Evolutionary conservation across 2,797 vertebrate genomes (phyloP), one percentile per base, ranked within the genome.

Genomic region (Chiloscyllium punctatum): DNA sequence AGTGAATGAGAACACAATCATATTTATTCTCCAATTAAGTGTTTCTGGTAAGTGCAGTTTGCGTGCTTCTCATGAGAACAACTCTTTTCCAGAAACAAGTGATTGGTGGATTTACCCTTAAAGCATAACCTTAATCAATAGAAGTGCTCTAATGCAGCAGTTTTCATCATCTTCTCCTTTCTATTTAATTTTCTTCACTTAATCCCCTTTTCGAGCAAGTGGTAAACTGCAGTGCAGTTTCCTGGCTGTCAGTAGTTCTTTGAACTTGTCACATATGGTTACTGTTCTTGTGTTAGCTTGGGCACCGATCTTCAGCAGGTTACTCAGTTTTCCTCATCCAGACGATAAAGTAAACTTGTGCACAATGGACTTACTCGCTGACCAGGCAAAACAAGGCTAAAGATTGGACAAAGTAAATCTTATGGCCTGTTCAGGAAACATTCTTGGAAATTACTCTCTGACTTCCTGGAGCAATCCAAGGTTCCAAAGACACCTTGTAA

Each of bases 391-490:
- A n/a, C n/a, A 13, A 21, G 57, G 53, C 53, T 33, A 18, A 62
- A 62, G 90, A 62, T 18, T 62, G 87, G 87, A 62, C 13, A 66
- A 90, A 90, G 42, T 30, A 53, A 90, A 90, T 90, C 53, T n/a
- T 90, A 2, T 13, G n/a, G 53, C 87, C 57, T 62, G 57, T 62
- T 90, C 87, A 62, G 57, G 87, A 62, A 90, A 90, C 15, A 90
- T 90, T 62, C 30, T 33, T 27, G 57, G 87, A 90, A 88, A 53
- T 90, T 62, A 18, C 33, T 62, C 30, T 57, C 25, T 3, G 30
- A 90, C 53, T 57, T 90, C 87, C 33, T 62, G 51, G 62, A 90
- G 30, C 87, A 66, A 90, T 62, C 87, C 87, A 62, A 90, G 87
- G 53, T 62, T 90, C 87, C 57, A 66, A 16, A 90, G 57, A 33